A percentile compares a stretch with the other conserved stretches of the same genome.
phyloP scores from a whole-genome alignment of 2,113 vertebrate genomes.

The Galemys pyrenaicus region DNA sequence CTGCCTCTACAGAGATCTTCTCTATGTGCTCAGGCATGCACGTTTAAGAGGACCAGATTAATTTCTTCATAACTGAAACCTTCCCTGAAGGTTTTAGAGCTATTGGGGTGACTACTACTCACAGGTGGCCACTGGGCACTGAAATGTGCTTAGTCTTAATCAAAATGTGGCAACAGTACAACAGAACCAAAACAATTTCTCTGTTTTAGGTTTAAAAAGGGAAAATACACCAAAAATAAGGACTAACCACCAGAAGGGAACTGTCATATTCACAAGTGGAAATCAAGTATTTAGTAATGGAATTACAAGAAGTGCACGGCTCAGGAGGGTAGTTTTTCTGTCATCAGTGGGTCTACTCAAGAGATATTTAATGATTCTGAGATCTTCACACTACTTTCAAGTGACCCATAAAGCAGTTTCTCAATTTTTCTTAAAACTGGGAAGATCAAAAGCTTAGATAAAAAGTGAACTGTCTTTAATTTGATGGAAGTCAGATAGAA shows the following conservation, averaged over 20 bases:
- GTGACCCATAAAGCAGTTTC: conserved; percentile 20
- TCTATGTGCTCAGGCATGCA: neutral
- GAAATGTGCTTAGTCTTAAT: neutral
- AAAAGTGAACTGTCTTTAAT: conserved; percentile 41
- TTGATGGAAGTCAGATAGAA: conserved; percentile 24
- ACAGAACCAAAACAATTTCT: neutral
- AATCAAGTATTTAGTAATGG: neutral
- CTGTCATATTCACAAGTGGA: neutral
- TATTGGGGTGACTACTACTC: neutral
- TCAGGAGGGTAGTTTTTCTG: neutral
- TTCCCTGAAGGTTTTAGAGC: neutral
- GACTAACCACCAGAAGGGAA: neutral
- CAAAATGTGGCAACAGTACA: neutral
- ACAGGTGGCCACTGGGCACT: neutral
- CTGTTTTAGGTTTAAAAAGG: neutral
- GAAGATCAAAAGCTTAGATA: neutral
- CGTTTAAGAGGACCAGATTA: neutral
- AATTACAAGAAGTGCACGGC: neutral
- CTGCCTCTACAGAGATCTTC: neutral
- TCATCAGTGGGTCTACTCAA: neutral
- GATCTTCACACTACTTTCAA: neutral
- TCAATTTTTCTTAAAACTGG: conserved; percentile 28
- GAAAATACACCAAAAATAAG: rapidly evolving
- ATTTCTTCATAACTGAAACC: neutral
- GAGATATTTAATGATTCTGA: neutral